Evolutionary conservation across 2,888 invertebrate species (phyloP).

Genomic region (Napeogenes sylphis): DNA sequence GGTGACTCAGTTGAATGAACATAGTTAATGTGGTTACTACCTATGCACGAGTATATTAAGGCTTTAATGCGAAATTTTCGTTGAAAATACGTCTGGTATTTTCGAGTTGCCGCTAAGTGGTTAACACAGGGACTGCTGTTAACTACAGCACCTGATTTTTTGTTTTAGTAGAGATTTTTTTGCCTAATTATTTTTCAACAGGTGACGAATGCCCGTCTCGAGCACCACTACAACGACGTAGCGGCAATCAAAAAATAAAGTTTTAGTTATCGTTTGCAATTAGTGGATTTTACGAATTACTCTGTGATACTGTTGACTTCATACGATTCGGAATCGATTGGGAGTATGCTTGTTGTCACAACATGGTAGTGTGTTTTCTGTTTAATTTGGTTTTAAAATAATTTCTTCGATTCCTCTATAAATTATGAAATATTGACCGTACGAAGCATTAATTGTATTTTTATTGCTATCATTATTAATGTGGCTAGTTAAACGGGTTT

Average conservation of each 20-base stretch:
- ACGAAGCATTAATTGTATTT: background rate
- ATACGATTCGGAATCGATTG: background rate
- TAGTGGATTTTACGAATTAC: slow-evolving; percentile 56
- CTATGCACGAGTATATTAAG: background rate
- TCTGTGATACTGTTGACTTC: slow-evolving; percentile 5
- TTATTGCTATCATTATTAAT: too few species aligned
- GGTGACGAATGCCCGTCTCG: slow-evolving; percentile 75
- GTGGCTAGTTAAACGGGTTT: too few species aligned
- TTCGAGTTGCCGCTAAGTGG: slow-evolving; percentile 55
- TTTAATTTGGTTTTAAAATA: too few species aligned
- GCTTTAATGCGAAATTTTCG: slow-evolving; percentile 40
- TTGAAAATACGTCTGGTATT: slow-evolving; percentile 50
- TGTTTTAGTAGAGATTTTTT: slow-evolving; percentile 74
- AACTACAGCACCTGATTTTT: slow-evolving; percentile 67
- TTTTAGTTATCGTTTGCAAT: slow-evolving; percentile 67
- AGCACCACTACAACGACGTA: slow-evolving; percentile 64
- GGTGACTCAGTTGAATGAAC: slow-evolving; percentile 5
- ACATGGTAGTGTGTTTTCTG: background rate
- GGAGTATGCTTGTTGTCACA: background rate
- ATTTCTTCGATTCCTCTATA: too few species aligned
- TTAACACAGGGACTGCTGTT: slow-evolving; percentile 63
- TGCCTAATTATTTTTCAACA: slow-evolving; percentile 78
- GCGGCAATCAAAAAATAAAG: slow-evolving; percentile 56
- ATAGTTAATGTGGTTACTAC: background rate
- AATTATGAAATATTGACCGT: too few species aligned